phyloP scores from a whole-genome alignment of 30 jellyfish, hydroid and myxozoan species.

The Clytia hemisphaerica region DNA sequence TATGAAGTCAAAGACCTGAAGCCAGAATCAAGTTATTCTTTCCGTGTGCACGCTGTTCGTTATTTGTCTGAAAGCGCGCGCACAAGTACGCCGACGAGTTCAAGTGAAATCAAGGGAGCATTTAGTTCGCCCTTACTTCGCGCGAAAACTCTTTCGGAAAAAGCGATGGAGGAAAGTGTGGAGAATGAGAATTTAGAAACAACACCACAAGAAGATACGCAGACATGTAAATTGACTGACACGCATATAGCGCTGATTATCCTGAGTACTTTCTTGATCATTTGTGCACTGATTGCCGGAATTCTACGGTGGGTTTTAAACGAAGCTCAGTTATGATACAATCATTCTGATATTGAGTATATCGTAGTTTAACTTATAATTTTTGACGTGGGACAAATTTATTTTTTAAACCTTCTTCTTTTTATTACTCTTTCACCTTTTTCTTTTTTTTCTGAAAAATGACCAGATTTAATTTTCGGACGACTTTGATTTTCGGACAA shows the following conservation, averaged over 20 bases:
- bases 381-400: too few relatives aligned
- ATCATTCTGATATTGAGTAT: too few relatives aligned
- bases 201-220: constrained; percentile 16
- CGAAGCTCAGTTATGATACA: constrained; percentile 46
- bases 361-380: too few relatives aligned
- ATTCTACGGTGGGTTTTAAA: constrained; percentile 53
- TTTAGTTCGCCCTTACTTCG: constrained; percentile 47
- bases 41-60: constrained; percentile 81
- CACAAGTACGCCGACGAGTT: constrained; percentile 42
- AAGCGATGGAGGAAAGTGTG: constrained; percentile 25
- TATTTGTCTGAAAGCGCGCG: constrained; percentile 44
- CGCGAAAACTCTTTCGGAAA: constrained; percentile 46
- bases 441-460: too few relatives aligned
- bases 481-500: too few relatives aligned
- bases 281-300: constrained; percentile 60
- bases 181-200: constrained; percentile 9
- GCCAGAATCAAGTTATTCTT: constrained; percentile 59
- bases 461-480: too few relatives aligned
- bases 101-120: constrained; percentile 63
- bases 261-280: constrained; percentile 51
- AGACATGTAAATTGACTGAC: constrained; percentile 48
- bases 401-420: too few relatives aligned
- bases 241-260: constrained; percentile 74
- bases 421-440: too few relatives aligned
- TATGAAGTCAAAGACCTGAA: constrained; percentile 23